Conservation (phyloP, 2,113 vertebrate genomes). For the Porphyrio hochstetteri region DNA sequence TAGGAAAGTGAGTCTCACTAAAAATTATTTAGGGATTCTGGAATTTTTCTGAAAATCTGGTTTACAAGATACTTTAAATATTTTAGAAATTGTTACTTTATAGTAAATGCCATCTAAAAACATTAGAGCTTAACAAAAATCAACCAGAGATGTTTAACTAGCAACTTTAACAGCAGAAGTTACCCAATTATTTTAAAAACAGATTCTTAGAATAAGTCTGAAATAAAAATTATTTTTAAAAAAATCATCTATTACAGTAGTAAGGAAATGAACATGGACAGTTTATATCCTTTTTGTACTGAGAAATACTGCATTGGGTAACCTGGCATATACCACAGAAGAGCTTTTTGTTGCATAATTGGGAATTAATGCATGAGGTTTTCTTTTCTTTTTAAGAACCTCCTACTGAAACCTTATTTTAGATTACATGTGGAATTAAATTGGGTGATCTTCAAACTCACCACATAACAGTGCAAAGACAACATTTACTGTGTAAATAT, state of each 20-base stretch:
- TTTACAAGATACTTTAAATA: neutral
- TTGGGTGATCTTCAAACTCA: neutral
- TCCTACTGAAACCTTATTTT: neutral
- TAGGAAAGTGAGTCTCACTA: neutral
- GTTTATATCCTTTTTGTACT: neutral
- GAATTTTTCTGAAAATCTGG: neutral
- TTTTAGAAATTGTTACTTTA: neutral
- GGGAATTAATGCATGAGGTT: neutral
- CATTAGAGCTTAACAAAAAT: neutral
- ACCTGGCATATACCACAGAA: neutral
- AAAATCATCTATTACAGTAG: neutral
- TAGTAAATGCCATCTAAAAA: neutral
- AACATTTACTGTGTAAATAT: neutral
- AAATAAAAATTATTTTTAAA: neutral
- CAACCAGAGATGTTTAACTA: neutral
- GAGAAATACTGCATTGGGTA: neutral
- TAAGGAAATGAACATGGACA: neutral
- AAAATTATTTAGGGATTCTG: neutral
- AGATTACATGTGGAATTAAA: neutral
- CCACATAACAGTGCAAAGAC: neutral
- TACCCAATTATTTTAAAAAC: neutral
- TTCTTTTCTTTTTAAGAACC: neutral
- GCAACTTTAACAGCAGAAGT: neutral
- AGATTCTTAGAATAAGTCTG: neutral
- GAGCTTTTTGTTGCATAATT: neutral